These are phyloP conservation scores for Hyposmocoma kahamanoa DNA, from an alignment of 1,140 invertebrate genomes.

Conservation along the genomic window DNA sequence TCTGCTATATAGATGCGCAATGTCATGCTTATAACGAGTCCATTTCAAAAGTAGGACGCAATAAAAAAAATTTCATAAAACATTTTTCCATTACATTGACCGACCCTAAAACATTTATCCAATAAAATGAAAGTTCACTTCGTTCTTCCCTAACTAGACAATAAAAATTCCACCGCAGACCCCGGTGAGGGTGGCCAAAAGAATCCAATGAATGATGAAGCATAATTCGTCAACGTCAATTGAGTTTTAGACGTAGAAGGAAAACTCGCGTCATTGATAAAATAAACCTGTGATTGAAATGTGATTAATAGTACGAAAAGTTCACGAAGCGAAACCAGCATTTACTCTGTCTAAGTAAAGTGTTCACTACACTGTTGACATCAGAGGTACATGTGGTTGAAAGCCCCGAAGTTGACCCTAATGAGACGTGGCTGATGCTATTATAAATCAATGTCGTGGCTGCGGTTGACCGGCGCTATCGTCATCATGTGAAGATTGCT, in stretches of 20 bases:
- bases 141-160: background rate
- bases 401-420: conserved; percentile 5
- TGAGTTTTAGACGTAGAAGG: conserved; percentile 14
- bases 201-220: conserved; percentile 11
- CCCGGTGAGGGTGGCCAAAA: too few species aligned
- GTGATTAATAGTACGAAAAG: conserved; percentile 19
- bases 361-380: background rate
- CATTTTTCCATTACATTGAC: background rate
- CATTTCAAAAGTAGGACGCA: too few species aligned
- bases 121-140: background rate
- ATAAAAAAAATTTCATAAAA: background rate
- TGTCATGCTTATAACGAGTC: too few species aligned
- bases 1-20: too few species aligned
- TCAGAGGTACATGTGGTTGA: background rate
- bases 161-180: background rate
- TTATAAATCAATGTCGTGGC: conserved; percentile 12
- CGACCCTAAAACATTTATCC: background rate
- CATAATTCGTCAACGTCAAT: conserved; percentile 23
- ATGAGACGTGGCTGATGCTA: conserved; percentile 1
- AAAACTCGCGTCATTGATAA: conserved; percentile 13
- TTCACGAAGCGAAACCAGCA: conserved; percentile 4
- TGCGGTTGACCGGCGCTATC: background rate
- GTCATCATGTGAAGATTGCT: conserved; percentile 8
- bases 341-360: background rate
- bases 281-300: conserved; percentile 24